Conservation (phyloP, 2,888 invertebrate genomes). For the Magallana nippona region DNA sequence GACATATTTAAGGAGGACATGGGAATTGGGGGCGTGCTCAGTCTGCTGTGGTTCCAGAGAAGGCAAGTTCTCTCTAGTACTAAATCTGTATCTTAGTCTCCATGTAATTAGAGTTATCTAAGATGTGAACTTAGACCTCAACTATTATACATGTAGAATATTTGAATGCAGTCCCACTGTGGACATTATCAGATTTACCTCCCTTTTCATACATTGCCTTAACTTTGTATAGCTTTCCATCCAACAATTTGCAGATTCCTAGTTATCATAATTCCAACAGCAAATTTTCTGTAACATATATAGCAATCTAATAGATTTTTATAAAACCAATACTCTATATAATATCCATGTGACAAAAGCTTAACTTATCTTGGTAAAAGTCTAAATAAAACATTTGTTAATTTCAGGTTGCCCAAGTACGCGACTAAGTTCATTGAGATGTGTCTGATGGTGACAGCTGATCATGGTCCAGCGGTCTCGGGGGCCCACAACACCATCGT, state of each 20-base stretch:
- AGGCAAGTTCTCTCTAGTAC: conserved; percentile 58
- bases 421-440: conserved; percentile 99
- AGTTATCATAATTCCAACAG: too few species aligned
- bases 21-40: conserved; percentile 98
- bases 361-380: too few species aligned
- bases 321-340: too few species aligned
- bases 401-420: conserved; percentile 90
- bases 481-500: conserved; percentile 99
- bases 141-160: not conserved
- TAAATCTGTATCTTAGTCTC: not conserved
- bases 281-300: too few species aligned
- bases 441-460: conserved; percentile 96
- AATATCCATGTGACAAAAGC: too few species aligned
- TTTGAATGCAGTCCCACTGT: too few species aligned
- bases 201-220: too few species aligned
- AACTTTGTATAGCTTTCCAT: too few species aligned
- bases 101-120: not conserved
- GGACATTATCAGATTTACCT: too few species aligned
- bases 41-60: conserved; percentile 98
- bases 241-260: too few species aligned
- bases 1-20: conserved; percentile 94
- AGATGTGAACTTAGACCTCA: too few species aligned
- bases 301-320: too few species aligned
- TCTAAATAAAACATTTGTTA: not conserved
- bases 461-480: conserved; percentile 98